Percentiles rank a stretch among this genome's conserved stretches.
These are phyloP conservation scores for Neodiprion pinetum DNA, from an alignment of 1,140 invertebrate species.

Conservation along the genomic window DNA sequence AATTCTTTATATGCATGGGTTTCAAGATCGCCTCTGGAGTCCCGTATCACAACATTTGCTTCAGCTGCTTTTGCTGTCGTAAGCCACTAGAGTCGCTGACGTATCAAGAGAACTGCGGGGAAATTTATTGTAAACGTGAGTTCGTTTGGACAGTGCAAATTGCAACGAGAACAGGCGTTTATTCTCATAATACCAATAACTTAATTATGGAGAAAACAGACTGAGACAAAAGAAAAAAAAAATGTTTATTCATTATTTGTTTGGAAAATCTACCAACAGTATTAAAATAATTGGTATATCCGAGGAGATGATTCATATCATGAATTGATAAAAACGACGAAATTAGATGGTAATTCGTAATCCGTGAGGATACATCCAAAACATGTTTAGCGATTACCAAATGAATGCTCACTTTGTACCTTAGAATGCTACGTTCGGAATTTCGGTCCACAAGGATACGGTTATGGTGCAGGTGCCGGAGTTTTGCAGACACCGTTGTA, in stretches of 20 bases:
- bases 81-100: slow-evolving; percentile 60
- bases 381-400: too few species aligned
- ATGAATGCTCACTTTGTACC: slow-evolving; percentile 11
- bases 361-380: too few species aligned
- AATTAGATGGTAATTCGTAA: too few species aligned
- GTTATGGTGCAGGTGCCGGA: slow-evolving; percentile 47
- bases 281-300: too few species aligned
- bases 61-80: slow-evolving; percentile 62
- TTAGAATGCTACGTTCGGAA: slow-evolving; percentile 54
- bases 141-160: slow-evolving; percentile 23
- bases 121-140: slow-evolving; percentile 65
- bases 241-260: too few species aligned
- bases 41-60: slow-evolving; percentile 61
- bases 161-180: neutral
- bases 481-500: slow-evolving; percentile 51
- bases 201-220: too few species aligned
- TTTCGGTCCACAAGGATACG: slow-evolving; percentile 54
- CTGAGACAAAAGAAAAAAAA: too few species aligned
- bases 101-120: slow-evolving; percentile 60
- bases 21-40: slow-evolving; percentile 52
- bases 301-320: too few species aligned
- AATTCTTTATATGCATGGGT: neutral
- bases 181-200: too few species aligned
- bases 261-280: too few species aligned
- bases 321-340: too few species aligned